phyloP scores from a whole-genome alignment of 2,888 invertebrate species.

The Limenitis arthemis region DNA sequence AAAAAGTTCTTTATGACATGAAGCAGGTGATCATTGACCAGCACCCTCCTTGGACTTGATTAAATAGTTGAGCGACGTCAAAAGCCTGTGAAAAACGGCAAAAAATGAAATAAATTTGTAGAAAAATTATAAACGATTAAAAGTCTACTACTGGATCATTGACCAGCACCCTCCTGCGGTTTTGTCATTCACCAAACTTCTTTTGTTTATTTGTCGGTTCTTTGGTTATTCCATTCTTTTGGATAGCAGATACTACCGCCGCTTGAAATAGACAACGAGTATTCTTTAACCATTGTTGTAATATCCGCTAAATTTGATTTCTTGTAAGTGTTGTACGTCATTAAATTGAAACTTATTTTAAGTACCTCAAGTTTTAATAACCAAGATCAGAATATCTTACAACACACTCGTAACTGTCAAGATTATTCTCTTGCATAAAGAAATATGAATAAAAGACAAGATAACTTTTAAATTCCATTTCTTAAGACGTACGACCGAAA shows the following conservation, averaged over 20 bases:
- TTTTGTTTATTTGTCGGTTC: conserved; percentile 20
- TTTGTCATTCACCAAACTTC: conserved; percentile 38
- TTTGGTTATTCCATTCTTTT: conserved; percentile 10
- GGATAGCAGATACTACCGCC: conserved; percentile 9
- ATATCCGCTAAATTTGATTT: conserved; percentile 1
- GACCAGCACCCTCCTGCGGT: conserved; percentile 31
- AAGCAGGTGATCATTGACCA: conserved; percentile 23
- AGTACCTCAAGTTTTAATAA: background rate
- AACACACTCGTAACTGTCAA: conserved; percentile 40
- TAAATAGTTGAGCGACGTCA: too few relatives aligned
- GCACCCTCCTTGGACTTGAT: conserved; percentile 33
- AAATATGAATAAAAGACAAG: conserved; percentile 41
- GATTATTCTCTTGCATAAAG: conserved; percentile 42
- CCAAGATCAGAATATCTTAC: conserved; percentile 2
- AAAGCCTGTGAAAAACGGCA: too few relatives aligned
- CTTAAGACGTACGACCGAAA: conserved; percentile 51
- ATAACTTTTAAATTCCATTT: conserved; percentile 53
- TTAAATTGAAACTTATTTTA: background rate
- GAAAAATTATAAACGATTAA: too few relatives aligned
- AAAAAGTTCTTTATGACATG: conserved; percentile 14
- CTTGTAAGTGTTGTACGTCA: background rate
- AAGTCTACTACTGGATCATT: too few relatives aligned
- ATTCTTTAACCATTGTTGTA: conserved; percentile 18
- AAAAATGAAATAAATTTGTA: too few relatives aligned
- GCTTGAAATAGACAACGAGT: conserved; percentile 9